Percentiles rank a stretch among this genome's conserved stretches.
phyloP scores from a whole-genome alignment of 2,888 invertebrate genomes.

The Latrodectus hesperus region DNA sequence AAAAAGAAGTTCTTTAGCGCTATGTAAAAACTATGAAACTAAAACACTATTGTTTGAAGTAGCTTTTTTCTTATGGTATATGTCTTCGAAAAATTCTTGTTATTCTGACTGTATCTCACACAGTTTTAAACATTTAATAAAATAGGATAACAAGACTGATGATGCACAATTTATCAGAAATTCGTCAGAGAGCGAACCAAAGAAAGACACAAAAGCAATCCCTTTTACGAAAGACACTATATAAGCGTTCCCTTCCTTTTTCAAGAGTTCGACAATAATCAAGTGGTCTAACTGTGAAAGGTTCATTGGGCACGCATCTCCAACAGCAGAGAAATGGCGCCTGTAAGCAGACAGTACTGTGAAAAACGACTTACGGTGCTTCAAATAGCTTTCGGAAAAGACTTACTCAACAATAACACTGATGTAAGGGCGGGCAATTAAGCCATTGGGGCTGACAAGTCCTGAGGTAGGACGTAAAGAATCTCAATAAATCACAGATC shows the following conservation, averaged over 20 bases:
- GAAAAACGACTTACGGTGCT: constrained; percentile 27
- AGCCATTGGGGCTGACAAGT: constrained; percentile 48
- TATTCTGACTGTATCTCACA: too few species aligned
- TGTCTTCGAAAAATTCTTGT: too few species aligned
- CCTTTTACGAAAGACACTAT: neutral
- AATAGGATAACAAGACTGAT: too few species aligned
- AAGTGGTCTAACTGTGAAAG: neutral
- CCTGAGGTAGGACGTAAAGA: neutral
- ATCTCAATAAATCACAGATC: constrained; percentile 36
- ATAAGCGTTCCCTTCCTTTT: too few species aligned
- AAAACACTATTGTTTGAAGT: too few species aligned
- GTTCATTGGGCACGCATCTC: neutral
- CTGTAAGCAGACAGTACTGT: constrained; percentile 8
- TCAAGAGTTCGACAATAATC: neutral
- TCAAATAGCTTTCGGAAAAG: neutral
- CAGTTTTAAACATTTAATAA: too few species aligned
- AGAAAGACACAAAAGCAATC: neutral
- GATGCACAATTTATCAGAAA: too few species aligned
- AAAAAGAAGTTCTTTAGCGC: too few species aligned
- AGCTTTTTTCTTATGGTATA: too few species aligned
- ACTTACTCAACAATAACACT: constrained; percentile 46
- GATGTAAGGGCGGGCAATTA: constrained; percentile 48
- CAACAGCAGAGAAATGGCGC: neutral
- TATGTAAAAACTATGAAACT: too few species aligned
- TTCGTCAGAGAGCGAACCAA: neutral